Base-by-base conservation (phyloP, 2,888 invertebrate genomes). In the Tipula vernalis region DNA sequence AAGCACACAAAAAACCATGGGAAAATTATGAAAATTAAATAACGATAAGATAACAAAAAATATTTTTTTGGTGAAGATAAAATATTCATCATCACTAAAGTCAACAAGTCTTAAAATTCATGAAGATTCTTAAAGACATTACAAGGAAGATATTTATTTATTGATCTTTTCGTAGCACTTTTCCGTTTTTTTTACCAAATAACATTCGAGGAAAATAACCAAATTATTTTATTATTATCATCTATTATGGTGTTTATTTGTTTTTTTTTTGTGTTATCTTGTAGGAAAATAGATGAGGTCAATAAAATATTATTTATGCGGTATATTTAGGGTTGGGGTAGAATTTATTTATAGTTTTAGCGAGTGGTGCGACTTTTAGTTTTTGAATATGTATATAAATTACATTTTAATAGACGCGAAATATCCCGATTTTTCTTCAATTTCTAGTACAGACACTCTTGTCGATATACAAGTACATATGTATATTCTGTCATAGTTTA, bases 51-150 rank as follows among this genome's bases (percentile, higher is more conserved):
- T 15, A 57, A 57, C n/a, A 57, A 51, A 57, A 57, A 57, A 57
- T 15, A 83, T 83, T 36, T 28, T 28, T 28, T 28, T 83, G 10
- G 36, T 15, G 83, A 83, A 36, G 83, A 83, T 83, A 83, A 83
- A 83, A 83, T 83, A 83, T 83, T 83, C 83, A 83, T 83, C 83
- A 83, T 83, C 83, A 83, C 36, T 83, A 83, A 83, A 83, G 83
- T 83, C 83, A 83, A 36, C 83, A 83, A 83, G 83, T 83, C 83
- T 83, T 83, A 83, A 83, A 36, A 36, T 36, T 36, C 83, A 83
- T 83, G 36, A 36, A 83, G 36, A 39, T 36, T 36, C 83, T 36
- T 83, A 83, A 44, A 44, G 36, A 83, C 83, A 83, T 83, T 13
- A 83, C 28, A 57, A 57, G 4, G 51, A 57, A 5, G 51, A 57